phyloP scores from a whole-genome alignment of 2,113 vertebrate genomes.

The Varanus komodoensis region DNA sequence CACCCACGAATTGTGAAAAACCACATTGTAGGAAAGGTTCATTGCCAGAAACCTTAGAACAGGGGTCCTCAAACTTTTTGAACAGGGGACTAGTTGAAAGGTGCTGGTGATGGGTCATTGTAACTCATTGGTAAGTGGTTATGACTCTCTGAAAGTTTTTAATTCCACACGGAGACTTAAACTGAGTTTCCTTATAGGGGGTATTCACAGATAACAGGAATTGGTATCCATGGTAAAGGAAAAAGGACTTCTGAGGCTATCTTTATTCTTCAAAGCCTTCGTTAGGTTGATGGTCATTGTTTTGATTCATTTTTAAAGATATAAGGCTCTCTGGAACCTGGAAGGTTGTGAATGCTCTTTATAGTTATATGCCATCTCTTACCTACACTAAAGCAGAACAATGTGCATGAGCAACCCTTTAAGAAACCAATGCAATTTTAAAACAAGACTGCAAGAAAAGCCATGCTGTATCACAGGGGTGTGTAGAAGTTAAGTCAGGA shows the following conservation, averaged over 20 bases:
- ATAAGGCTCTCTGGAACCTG: constrained; percentile 48
- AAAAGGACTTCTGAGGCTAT: constrained; percentile 57
- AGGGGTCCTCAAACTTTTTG: too few relatives aligned
- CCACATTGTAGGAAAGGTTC: too few relatives aligned
- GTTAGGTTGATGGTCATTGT: constrained; percentile 66
- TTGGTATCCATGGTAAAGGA: constrained; percentile 57
- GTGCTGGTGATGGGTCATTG: too few relatives aligned
- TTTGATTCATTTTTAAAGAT: constrained; percentile 65
- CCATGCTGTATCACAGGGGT: not conserved
- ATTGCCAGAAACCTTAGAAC: too few relatives aligned
- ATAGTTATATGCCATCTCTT: constrained; percentile 38
- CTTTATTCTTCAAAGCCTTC: constrained; percentile 68
- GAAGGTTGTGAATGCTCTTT: constrained; percentile 45
- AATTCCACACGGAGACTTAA: constrained; percentile 60
- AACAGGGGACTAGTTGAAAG: too few relatives aligned
- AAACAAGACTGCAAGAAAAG: not conserved
- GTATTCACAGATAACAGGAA: constrained; percentile 66
- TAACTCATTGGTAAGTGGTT: constrained; percentile 62
- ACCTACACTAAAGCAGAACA: constrained; percentile 52
- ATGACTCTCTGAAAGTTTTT: constrained; percentile 41
- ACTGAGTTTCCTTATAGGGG: constrained; percentile 72
- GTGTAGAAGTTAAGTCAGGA: too few relatives aligned
- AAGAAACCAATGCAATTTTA: not conserved
- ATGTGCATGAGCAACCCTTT: constrained; percentile 35
- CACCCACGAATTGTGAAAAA: too few relatives aligned